A percentile compares a stretch with the other conserved stretches of the same genome.
Evolutionary conservation across 1,140 invertebrate species (phyloP).

Genomic region (Leucophenga varia): DNA sequence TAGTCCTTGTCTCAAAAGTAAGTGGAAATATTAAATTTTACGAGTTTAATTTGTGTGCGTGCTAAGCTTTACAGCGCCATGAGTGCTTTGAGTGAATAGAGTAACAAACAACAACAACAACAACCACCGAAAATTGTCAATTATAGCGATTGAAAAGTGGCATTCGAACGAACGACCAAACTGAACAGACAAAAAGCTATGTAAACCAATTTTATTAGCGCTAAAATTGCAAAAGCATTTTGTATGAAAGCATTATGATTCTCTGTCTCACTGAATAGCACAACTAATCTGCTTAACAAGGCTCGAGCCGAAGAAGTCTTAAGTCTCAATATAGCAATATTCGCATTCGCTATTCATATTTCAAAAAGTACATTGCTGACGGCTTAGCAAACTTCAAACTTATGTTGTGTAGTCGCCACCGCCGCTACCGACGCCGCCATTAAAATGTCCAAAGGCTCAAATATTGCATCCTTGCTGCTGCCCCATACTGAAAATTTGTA

Average conservation of each 20-base stretch:
- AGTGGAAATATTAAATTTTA: constrained; percentile 49
- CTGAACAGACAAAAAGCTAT: too few species aligned
- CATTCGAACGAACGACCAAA: neutral
- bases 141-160: constrained; percentile 42
- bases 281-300: constrained; percentile 50
- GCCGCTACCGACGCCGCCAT: too few species aligned
- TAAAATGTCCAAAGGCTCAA: too few species aligned
- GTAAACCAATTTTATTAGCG: constrained; percentile 49
- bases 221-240: too few species aligned
- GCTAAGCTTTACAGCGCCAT: constrained; percentile 22
- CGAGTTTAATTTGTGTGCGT: constrained; percentile 49
- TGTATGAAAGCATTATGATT: too few species aligned
- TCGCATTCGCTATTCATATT: constrained; percentile 36
- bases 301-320: constrained; percentile 2
- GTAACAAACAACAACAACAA: neutral
- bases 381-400: too few species aligned
- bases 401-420: too few species aligned
- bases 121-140: constrained; percentile 28
- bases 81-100: neutral
- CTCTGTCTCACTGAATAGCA: neutral
- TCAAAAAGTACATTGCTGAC: constrained; percentile 47
- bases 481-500: too few species aligned
- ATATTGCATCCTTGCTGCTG: too few species aligned
- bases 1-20: too few species aligned
- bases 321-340: neutral